These are phyloP conservation scores for Cyclophora albipunctata DNA, from an alignment of 2,888 invertebrate genomes.

Conservation along the genomic window DNA sequence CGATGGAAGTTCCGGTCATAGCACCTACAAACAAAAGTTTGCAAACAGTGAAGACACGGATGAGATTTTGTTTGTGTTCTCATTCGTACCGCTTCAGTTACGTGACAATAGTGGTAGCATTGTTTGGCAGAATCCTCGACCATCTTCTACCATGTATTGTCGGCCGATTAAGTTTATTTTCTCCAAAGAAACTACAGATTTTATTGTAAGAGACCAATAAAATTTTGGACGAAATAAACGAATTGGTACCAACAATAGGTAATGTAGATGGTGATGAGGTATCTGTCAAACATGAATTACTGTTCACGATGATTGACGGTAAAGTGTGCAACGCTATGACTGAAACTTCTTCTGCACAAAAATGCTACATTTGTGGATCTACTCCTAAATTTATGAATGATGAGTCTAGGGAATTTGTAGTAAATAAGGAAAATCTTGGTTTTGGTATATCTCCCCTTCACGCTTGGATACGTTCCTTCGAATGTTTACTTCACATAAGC, in stretches of 20 bases:
- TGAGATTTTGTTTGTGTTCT: constrained; percentile 6
- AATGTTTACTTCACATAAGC: constrained; percentile 28
- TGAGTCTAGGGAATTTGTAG: neutral
- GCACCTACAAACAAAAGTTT: constrained; percentile 11
- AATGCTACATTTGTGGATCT: constrained; percentile 29
- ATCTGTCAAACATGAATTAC: constrained; percentile 17
- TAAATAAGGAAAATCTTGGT: constrained; percentile 2
- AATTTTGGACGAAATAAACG: constrained; percentile 9
- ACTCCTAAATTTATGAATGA: constrained; percentile 25
- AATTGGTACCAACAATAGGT: constrained; percentile 5
- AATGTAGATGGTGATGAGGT: constrained; percentile 1
- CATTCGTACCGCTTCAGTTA: constrained; percentile 6
- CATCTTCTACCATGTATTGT: constrained; percentile 14
- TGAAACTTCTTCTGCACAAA: constrained; percentile 26
- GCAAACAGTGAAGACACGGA: constrained; percentile 5
- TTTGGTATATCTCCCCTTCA: constrained; percentile 32
- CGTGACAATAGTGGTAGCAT: constrained; percentile 4
- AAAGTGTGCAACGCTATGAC: constrained; percentile 19
- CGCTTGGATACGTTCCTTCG: constrained; percentile 27
- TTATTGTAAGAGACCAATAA: constrained; percentile 11
- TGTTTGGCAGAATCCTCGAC: constrained; percentile 13
- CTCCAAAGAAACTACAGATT: constrained; percentile 12
- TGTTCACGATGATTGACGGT: constrained; percentile 22
- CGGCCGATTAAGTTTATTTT: constrained; percentile 15
- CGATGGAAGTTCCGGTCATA: constrained; percentile 10